Conservation (phyloP, 2,113 vertebrate species). For the Ameiurus melas region DNA sequence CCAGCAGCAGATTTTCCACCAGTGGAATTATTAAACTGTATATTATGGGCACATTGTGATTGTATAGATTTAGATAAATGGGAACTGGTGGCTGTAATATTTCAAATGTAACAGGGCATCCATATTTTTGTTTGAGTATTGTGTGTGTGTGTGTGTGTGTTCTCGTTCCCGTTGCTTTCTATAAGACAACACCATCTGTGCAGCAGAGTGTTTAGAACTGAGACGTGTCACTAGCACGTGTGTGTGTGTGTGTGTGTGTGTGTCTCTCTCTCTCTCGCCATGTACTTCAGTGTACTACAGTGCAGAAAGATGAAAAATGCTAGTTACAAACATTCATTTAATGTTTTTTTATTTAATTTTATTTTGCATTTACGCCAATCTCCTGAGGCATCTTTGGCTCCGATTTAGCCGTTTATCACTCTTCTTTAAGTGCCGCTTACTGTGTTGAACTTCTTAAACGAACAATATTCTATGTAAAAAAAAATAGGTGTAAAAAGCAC, state of each 20-base stretch:
- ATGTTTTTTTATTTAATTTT: background rate
- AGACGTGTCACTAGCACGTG: conserved; percentile 60
- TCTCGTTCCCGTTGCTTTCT: conserved; percentile 9
- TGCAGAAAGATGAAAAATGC: background rate
- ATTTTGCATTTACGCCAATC: background rate
- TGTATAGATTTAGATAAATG: conserved; percentile 1
- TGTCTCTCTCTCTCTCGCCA: conserved; percentile 28
- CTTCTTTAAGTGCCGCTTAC: background rate
- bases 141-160: background rate
- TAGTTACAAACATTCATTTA: background rate
- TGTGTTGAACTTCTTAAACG: background rate
- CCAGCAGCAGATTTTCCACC: background rate
- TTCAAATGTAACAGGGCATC: conserved; percentile 26
- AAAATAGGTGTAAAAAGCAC: background rate
- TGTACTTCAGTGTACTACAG: background rate
- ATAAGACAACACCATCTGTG: conserved; percentile 48
- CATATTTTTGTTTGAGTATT: background rate
- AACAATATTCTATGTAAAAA: background rate
- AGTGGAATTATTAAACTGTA: background rate
- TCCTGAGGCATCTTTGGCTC: background rate
- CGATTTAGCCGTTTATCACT: background rate
- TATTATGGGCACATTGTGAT: background rate
- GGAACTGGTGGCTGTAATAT: conserved; percentile 2
- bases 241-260: background rate
- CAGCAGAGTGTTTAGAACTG: conserved; percentile 48